phyloP scores from a whole-genome alignment of 2,888 invertebrate genomes.

The Diaphora mendica region DNA sequence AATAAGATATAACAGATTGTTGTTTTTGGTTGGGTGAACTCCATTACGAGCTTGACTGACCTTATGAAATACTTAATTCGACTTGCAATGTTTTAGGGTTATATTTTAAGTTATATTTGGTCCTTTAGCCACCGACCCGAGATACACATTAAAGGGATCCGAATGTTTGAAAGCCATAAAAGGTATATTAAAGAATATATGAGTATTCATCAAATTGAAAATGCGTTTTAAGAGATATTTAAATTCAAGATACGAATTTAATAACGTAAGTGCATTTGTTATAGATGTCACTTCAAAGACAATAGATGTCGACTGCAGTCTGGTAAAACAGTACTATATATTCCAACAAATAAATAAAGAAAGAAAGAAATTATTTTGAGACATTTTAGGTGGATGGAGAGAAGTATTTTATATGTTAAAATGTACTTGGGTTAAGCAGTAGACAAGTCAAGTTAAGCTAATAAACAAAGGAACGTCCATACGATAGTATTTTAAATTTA shows the following conservation, averaged over 20 bases:
- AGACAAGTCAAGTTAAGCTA: not conserved
- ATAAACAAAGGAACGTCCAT: not conserved
- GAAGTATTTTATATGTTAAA: not conserved
- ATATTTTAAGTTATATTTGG: constrained; percentile 14
- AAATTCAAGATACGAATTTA: not conserved
- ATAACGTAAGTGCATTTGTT: not conserved
- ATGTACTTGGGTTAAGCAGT: not conserved
- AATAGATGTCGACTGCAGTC: not conserved
- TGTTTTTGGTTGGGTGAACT: constrained; percentile 2
- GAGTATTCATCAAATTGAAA: constrained; percentile 7
- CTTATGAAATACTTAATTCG: constrained; percentile 8
- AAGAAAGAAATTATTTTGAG: not conserved
- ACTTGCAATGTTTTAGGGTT: constrained; percentile 9
- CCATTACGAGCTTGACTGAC: not conserved
- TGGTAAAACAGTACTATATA: not conserved
- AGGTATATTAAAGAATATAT: constrained; percentile 10
- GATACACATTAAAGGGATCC: constrained; percentile 16
- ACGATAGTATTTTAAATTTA: too few relatives aligned
- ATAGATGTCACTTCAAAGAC: not conserved
- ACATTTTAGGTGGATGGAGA: not conserved
- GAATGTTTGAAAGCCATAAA: constrained; percentile 7
- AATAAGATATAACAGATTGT: constrained; percentile 4
- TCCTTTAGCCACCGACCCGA: constrained; percentile 8
- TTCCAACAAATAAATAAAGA: constrained; percentile 7
- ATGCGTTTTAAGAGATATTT: constrained; percentile 3